Percentiles rank a stretch among this genome's conserved stretches.
Evolutionary conservation across 2,113 vertebrate species (phyloP).

Genomic region (Riparia riparia): DNA sequence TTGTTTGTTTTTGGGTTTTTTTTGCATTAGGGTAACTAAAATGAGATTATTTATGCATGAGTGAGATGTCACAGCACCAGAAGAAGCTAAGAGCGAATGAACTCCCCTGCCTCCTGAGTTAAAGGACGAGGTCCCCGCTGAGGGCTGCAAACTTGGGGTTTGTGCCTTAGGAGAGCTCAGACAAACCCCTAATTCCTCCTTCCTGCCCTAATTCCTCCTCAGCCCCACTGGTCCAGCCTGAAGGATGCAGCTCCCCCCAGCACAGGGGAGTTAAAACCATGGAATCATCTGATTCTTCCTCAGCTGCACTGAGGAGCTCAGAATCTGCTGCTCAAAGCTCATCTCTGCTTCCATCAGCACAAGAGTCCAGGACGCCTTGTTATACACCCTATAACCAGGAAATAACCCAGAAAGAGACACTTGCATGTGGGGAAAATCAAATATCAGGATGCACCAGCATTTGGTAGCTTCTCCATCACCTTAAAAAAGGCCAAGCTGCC

Average conservation of each 20-base stretch:
- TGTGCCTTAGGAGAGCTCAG: neutral
- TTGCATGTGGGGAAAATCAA: neutral
- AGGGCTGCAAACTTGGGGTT: neutral
- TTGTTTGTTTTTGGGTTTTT: too few species aligned
- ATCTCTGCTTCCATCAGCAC: neutral
- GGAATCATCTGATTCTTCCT: neutral
- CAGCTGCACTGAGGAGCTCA: neutral
- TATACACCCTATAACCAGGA: neutral
- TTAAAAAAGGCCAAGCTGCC: neutral
- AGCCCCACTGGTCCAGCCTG: neutral
- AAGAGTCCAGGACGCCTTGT: neutral
- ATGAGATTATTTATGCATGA: conserved; percentile 33
- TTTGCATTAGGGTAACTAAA: neutral
- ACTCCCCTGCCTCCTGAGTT: neutral
- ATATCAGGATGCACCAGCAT: neutral
- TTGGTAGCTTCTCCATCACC: neutral
- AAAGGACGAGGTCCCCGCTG: conserved; percentile 14
- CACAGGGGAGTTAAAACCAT: neutral
- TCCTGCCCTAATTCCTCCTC: neutral
- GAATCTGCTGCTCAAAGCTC: rapidly evolving
- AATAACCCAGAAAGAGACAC: neutral
- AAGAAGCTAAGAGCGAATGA: neutral
- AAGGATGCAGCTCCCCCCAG: neutral
- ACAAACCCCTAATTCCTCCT: neutral
- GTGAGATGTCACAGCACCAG: neutral